Evolutionary conservation across 2,888 invertebrate species (phyloP).

Genomic region (Ditylenchus weischeri): DNA sequence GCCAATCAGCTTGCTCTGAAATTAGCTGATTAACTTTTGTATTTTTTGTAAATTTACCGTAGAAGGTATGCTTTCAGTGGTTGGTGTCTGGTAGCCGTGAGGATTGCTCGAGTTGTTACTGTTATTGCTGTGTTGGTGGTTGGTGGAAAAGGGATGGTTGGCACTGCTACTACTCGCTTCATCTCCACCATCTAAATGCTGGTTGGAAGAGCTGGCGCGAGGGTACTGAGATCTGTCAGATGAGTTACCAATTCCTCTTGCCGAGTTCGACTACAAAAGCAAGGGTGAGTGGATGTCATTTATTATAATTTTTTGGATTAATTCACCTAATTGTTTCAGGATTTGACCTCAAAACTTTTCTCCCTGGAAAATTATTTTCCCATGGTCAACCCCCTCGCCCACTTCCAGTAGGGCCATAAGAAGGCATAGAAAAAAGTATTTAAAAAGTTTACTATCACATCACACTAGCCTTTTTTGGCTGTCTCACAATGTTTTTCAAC

Average conservation of each 20-base stretch:
- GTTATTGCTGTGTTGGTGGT: not conserved
- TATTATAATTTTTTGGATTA: not conserved
- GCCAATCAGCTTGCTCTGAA: constrained; percentile 10
- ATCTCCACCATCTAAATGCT: constrained; percentile 1
- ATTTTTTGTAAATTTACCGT: too few species aligned
- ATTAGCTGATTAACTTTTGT: not conserved
- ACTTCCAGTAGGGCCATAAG: too few species aligned
- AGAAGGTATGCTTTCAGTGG: too few species aligned
- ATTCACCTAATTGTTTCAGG: not conserved
- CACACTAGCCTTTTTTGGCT: too few species aligned
- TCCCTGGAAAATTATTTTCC: too few species aligned
- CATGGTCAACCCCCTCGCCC: too few species aligned
- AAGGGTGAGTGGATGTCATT: not conserved
- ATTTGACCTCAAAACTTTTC: too few species aligned
- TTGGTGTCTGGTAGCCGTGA: too few species aligned
- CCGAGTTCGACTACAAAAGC: not conserved
- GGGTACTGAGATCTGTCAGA: not conserved
- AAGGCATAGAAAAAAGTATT: too few species aligned
- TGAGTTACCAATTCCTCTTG: not conserved
- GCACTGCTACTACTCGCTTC: not conserved
- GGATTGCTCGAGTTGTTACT: not conserved
- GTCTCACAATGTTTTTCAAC: too few species aligned
- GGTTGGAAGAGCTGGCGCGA: not conserved
- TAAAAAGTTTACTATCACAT: too few species aligned
- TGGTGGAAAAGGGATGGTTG: not conserved